phyloP scores from a whole-genome alignment of 2,797 vertebrate genomes.

The Mormyrops attenuatus region DNA sequence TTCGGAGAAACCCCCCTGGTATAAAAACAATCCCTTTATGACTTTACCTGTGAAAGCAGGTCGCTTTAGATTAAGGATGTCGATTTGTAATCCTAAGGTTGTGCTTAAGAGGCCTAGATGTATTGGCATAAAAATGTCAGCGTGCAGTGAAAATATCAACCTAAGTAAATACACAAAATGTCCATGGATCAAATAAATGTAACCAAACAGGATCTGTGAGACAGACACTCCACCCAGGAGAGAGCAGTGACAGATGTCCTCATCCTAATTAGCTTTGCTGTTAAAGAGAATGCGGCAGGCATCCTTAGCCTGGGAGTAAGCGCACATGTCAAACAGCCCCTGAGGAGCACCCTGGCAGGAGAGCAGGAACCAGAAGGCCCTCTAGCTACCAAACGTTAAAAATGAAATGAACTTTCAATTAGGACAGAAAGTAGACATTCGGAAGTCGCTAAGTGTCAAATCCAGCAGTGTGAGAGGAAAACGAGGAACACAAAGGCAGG shows the following conservation, averaged over 20 bases:
- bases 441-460: background rate
- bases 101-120: background rate
- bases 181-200: background rate
- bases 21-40: background rate
- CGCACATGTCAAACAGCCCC: background rate
- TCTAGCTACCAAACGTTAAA: background rate
- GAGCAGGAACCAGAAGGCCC: background rate
- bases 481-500: background rate
- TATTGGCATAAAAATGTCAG: background rate
- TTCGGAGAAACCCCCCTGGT: background rate
- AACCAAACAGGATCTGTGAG: background rate
- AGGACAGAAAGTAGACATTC: background rate
- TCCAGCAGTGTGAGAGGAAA: background rate
- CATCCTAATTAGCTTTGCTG: slow-evolving; percentile 16
- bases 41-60: background rate
- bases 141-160: background rate
- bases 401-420: slow-evolving; percentile 1
- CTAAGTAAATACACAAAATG: background rate
- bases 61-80: background rate
- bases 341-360: background rate
- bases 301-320: background rate
- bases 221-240: background rate
- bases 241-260: slow-evolving; percentile 1
- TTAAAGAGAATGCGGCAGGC: background rate
- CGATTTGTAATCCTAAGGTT: background rate